Evolutionary conservation across 2,797 vertebrate species (phyloP).

Genomic region (Mycteria americana): DNA sequence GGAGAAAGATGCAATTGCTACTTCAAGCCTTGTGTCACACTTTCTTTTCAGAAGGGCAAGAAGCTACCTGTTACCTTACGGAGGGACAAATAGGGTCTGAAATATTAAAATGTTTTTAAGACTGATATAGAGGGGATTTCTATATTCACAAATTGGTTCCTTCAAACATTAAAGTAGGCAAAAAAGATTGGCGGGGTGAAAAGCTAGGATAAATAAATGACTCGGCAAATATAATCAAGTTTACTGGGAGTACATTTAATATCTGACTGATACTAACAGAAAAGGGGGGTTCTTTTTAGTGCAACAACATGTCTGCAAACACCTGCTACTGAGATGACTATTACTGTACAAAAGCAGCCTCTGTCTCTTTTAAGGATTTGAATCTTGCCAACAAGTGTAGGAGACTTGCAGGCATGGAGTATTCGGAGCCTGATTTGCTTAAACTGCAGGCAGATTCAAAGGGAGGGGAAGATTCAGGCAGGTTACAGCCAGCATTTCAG

Average conservation of each 20-base stretch:
- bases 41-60: not conserved
- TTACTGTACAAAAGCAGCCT: not conserved
- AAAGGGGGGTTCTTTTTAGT: not conserved
- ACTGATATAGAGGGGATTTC: not conserved
- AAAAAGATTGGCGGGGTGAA: not conserved
- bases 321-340: not conserved
- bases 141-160: not conserved
- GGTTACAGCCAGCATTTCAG: not conserved
- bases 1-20: not conserved
- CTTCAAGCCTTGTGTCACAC: not conserved
- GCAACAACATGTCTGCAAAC: not conserved
- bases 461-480: not conserved
- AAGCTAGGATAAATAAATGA: not conserved
- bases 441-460: not conserved
- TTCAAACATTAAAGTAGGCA: not conserved
- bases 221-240: not conserved
- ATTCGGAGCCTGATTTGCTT: not conserved
- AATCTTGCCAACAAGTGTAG: not conserved
- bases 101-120: not conserved
- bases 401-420: not conserved
- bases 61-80: not conserved
- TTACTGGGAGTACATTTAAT: not conserved
- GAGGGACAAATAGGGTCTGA: not conserved
- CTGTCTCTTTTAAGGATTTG: not conserved
- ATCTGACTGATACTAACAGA: not conserved